Conservation (phyloP, 1,140 invertebrate species). For the Babylonia areolata region DNA sequence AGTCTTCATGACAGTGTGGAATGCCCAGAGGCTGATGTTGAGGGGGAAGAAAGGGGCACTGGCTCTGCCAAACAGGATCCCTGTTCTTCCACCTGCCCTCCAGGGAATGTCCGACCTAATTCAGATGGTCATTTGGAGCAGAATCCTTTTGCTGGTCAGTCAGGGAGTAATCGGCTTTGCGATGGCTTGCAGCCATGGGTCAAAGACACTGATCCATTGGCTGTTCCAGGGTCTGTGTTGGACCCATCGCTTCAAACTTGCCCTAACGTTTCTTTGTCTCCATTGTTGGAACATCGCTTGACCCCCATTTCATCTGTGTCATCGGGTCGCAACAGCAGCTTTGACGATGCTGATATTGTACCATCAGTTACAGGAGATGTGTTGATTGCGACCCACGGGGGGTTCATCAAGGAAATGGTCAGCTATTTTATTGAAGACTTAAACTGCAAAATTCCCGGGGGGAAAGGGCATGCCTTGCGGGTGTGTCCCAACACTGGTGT, state of each 20-base stretch:
- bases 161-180: neutral
- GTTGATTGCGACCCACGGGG: constrained; percentile 74
- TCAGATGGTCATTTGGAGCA: neutral
- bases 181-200: neutral
- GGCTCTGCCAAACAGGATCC: neutral
- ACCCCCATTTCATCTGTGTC: constrained; percentile 66
- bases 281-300: constrained; percentile 65
- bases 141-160: neutral
- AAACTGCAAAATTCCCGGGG: constrained; percentile 73
- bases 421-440: constrained; percentile 72
- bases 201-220: neutral
- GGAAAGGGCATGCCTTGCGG: constrained; percentile 66
- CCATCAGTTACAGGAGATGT: constrained; percentile 69
- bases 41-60: constrained; percentile 7
- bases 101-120: neutral
- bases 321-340: constrained; percentile 72
- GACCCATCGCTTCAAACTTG: constrained; percentile 41
- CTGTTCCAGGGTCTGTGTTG: neutral
- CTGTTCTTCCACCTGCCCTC: neutral
- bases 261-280: constrained; percentile 73
- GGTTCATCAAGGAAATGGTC: constrained; percentile 72
- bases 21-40: constrained; percentile 17
- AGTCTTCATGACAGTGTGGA: constrained; percentile 40
- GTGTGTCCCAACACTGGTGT: constrained; percentile 73
- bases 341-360: constrained; percentile 70